A percentile compares a stretch with the other conserved stretches of the same genome.
These are phyloP conservation scores for Leucophenga varia DNA, from an alignment of 1,140 invertebrate genomes.

Conservation along the genomic window DNA sequence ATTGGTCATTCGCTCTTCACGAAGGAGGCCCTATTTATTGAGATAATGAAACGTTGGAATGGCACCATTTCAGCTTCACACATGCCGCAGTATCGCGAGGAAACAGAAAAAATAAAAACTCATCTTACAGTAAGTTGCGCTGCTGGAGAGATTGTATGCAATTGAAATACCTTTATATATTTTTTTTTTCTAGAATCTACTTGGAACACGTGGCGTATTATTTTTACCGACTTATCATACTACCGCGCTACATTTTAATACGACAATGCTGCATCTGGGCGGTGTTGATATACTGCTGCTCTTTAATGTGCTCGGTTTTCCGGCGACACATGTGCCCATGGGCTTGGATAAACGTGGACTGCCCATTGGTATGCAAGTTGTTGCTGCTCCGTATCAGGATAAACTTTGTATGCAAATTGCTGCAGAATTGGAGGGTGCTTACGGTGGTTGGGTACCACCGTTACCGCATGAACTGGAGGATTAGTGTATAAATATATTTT, in stretches of 20 bases:
- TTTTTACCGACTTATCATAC: slow-evolving; percentile 72
- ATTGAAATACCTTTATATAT: not conserved
- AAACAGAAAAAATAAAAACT: slow-evolving; percentile 15
- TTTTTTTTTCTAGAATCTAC: slow-evolving; percentile 55
- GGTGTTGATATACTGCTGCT: slow-evolving; percentile 70
- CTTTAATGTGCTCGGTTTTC: slow-evolving; percentile 75
- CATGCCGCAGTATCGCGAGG: slow-evolving; percentile 25
- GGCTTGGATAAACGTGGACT: slow-evolving; percentile 66
- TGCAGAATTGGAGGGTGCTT: slow-evolving; percentile 70
- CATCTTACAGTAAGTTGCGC: slow-evolving; percentile 27
- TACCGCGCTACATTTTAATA: slow-evolving; percentile 64
- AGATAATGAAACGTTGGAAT: slow-evolving; percentile 35
- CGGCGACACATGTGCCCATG: slow-evolving; percentile 73
- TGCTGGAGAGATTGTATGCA: not conserved
- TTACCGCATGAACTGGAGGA: slow-evolving; percentile 31
- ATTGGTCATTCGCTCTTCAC: slow-evolving; percentile 40
- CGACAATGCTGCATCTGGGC: slow-evolving; percentile 62
- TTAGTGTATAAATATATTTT: not conserved
- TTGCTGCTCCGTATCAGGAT: slow-evolving; percentile 69
- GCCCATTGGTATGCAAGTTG: slow-evolving; percentile 75
- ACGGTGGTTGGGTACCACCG: slow-evolving; percentile 73
- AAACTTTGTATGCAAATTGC: slow-evolving; percentile 76
- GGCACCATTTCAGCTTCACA: slow-evolving; percentile 16
- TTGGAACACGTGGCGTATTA: slow-evolving; percentile 70
- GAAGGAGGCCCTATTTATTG: slow-evolving; percentile 40